phyloP scores from a whole-genome alignment of 2,113 vertebrate species.

The Menura novaehollandiae region DNA sequence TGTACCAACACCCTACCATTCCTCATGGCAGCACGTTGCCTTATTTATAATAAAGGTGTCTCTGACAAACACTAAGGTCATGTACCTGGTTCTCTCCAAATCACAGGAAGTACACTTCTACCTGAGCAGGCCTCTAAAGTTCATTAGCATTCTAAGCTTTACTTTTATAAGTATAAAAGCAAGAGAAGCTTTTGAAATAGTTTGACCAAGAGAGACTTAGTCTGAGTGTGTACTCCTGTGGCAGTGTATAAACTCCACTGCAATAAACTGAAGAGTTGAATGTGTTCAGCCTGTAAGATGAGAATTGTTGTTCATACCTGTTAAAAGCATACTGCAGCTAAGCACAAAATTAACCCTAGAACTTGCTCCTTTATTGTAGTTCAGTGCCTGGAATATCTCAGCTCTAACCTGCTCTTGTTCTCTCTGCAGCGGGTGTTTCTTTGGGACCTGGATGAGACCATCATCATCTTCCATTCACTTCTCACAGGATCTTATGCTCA shows the following conservation, averaged over 20 bases:
- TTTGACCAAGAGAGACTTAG: not conserved
- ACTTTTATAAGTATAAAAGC: not conserved
- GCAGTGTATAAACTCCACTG: not conserved
- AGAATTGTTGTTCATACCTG: not conserved
- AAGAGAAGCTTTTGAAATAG: not conserved
- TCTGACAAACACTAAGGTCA: not conserved
- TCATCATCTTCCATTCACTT: conserved; percentile 98
- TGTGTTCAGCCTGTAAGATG: not conserved
- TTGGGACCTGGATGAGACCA: conserved; percentile 99
- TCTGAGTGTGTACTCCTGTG: not conserved
- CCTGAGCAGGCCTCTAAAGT: not conserved
- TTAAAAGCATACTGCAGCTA: not conserved
- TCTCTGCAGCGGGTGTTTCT: conserved; percentile 86
- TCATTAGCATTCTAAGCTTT: not conserved
- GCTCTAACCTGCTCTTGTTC: conserved; percentile 28
- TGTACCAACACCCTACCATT: not conserved
- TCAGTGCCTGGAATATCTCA: not conserved
- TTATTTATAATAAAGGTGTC: not conserved
- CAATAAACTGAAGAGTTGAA: not conserved
- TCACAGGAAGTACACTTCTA: not conserved
- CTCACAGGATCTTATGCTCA: conserved; percentile 96
- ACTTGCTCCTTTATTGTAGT: not conserved
- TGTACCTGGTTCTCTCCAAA: not conserved
- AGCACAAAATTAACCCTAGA: not conserved
- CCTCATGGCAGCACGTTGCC: not conserved